Percentiles rank a stretch among this genome's conserved stretches.
These are phyloP conservation scores for Sciurus carolinensis DNA, from an alignment of 2,797 vertebrate genomes.

Conservation along the genomic window DNA sequence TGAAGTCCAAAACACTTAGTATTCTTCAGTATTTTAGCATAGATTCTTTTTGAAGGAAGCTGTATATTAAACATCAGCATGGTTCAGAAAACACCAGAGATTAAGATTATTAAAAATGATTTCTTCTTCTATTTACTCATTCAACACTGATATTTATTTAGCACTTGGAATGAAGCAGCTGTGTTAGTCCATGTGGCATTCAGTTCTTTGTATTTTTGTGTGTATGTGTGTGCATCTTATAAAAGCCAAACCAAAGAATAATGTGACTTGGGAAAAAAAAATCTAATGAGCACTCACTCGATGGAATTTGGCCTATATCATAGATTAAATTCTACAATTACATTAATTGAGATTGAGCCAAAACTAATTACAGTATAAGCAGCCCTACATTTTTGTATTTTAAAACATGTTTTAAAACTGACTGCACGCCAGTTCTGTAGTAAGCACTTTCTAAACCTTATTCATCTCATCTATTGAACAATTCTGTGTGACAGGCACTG, in stretches of 20 bases:
- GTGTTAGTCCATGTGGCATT: conserved; percentile 71
- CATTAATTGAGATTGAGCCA: conserved; percentile 16
- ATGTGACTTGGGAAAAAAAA: conserved; percentile 59
- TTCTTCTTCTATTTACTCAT: conserved; percentile 73
- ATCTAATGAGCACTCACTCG: conserved; percentile 13
- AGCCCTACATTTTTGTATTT: conserved; percentile 32
- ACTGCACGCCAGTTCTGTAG: too few species aligned
- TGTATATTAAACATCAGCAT: conserved; percentile 47
- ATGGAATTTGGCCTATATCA: conserved; percentile 52
- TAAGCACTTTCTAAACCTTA: background rate
- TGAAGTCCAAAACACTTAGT: conserved; percentile 48
- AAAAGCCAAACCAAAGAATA: conserved; percentile 84
- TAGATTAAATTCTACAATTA: conserved; percentile 64
- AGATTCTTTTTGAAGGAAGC: conserved; percentile 51
- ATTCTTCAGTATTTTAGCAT: conserved; percentile 63
- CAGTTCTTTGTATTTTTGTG: conserved; percentile 59
- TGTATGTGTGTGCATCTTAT: conserved; percentile 48
- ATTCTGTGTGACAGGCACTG: background rate
- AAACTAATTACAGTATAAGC: conserved; percentile 23
- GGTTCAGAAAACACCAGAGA: conserved; percentile 51
- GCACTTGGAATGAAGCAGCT: conserved; percentile 74
- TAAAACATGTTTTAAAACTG: background rate
- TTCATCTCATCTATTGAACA: background rate
- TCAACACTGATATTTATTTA: conserved; percentile 79
- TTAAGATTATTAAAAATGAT: conserved; percentile 72